Evolutionary conservation across 1,140 invertebrate genomes (phyloP).

Genomic region (Caerostris extrusa): DNA sequence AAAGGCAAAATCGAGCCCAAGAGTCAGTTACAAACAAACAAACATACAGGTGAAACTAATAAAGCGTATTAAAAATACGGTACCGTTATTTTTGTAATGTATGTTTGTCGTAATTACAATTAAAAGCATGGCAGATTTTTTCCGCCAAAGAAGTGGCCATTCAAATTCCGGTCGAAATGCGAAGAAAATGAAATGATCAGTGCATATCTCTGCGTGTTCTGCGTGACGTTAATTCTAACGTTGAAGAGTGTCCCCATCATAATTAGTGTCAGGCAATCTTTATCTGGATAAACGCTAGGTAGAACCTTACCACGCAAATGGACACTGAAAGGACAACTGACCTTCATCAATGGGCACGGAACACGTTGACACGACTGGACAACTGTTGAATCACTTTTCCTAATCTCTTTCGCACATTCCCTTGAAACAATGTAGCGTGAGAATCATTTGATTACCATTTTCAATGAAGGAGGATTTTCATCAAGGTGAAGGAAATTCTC

Average conservation of each 20-base stretch:
- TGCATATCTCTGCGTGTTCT: constrained; percentile 55
- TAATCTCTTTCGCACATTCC: neutral
- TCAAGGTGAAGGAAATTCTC: too few relatives aligned
- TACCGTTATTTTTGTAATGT: too few relatives aligned
- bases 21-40: too few relatives aligned
- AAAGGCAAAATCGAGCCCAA: too few relatives aligned
- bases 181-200: constrained; percentile 26
- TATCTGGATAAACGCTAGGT: constrained; percentile 69
- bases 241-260: constrained; percentile 52
- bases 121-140: too few relatives aligned
- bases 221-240: constrained; percentile 72
- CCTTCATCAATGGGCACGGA: constrained; percentile 55
- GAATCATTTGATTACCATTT: neutral
- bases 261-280: constrained; percentile 77
- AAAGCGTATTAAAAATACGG: too few relatives aligned
- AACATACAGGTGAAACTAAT: too few relatives aligned
- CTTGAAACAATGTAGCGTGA: constrained; percentile 7
- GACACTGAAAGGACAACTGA: constrained; percentile 63
- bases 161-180: neutral
- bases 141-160: too few relatives aligned
- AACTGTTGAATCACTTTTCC: constrained; percentile 59
- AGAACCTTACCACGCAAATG: constrained; percentile 58
- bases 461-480: neutral
- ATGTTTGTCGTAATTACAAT: too few relatives aligned
- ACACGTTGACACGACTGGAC: constrained; percentile 31